A percentile compares a stretch with the other conserved stretches of the same genome.
These are phyloP conservation scores for Lepus townsendii DNA, from an alignment of 2,797 vertebrate species.

Conservation along the genomic window DNA sequence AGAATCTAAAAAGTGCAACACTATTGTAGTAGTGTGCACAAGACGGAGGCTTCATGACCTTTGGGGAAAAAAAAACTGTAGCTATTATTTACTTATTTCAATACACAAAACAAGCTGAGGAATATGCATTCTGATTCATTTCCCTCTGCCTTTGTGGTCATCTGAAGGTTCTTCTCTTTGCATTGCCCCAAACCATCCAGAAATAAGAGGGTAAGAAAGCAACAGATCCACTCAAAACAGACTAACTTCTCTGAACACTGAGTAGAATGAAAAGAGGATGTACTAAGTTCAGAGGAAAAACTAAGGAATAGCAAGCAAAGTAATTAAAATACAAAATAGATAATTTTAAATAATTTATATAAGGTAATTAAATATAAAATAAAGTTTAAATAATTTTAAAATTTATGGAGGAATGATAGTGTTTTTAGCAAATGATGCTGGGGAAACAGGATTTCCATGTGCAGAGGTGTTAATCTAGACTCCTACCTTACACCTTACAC, in stretches of 20 bases:
- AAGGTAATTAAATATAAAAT: not conserved
- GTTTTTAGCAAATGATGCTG: too few relatives aligned
- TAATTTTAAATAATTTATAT: not conserved
- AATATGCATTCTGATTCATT: not conserved
- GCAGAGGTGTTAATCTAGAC: too few relatives aligned
- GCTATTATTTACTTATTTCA: not conserved
- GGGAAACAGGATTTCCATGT: too few relatives aligned
- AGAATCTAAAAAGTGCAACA: not conserved
- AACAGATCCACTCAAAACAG: not conserved
- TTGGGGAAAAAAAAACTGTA: not conserved
- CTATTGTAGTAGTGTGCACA: not conserved
- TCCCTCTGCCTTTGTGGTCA: not conserved
- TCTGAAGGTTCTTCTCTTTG: not conserved
- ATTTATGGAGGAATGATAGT: too few relatives aligned
- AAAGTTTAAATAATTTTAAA: too few relatives aligned
- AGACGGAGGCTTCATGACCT: not conserved
- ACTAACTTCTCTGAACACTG: not conserved
- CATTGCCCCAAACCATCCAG: not conserved
- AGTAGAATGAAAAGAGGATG: not conserved
- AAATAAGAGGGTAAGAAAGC: not conserved
- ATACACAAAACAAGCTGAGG: not conserved
- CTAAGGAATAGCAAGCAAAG: not conserved
- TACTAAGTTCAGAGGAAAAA: not conserved
- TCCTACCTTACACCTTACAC: too few relatives aligned
- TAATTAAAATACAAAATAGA: not conserved